Evolutionary conservation across 37 sponge, comb jelly and placozoan genomes (phyloP).

Genomic region (Halisarca cf. caerulea): DNA sequence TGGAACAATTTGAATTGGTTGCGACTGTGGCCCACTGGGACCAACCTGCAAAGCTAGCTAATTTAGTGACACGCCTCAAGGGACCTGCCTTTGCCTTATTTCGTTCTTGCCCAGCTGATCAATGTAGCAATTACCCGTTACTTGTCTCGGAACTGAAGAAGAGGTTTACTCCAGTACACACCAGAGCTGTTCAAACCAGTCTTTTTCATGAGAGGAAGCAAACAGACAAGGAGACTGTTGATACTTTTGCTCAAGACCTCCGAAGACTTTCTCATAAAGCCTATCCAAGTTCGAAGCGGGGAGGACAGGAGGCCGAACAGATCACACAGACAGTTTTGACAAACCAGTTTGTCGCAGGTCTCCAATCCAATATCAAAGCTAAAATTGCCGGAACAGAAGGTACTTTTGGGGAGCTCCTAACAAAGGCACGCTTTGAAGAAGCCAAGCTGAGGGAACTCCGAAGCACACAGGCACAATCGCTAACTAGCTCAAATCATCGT

Average conservation of each 20-base stretch:
- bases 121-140: not conserved
- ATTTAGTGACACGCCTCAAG: too few species aligned
- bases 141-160: not conserved
- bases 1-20: slow-evolving; percentile 51
- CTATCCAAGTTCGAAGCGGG: not conserved
- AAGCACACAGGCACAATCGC: not conserved
- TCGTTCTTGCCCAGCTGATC: not conserved
- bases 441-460: slow-evolving; percentile 32
- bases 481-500: too few species aligned
- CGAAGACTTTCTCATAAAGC: not conserved
- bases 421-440: slow-evolving; percentile 38
- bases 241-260: not conserved
- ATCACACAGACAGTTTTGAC: slow-evolving; percentile 3
- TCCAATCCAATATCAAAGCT: not conserved
- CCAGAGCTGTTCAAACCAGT: not conserved
- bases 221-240: not conserved
- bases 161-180: slow-evolving; percentile 3
- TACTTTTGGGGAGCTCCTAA: slow-evolving; percentile 15
- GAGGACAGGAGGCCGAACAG: not conserved
- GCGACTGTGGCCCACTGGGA: slow-evolving; percentile 25
- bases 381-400: slow-evolving; percentile 34
- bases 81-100: not conserved
- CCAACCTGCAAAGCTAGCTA: slow-evolving; percentile 20
- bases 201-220: slow-evolving; percentile 2
- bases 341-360: slow-evolving; percentile 8